Evolutionary conservation across 2,888 invertebrate genomes (phyloP).

Genomic region (Agonum fuliginosum): DNA sequence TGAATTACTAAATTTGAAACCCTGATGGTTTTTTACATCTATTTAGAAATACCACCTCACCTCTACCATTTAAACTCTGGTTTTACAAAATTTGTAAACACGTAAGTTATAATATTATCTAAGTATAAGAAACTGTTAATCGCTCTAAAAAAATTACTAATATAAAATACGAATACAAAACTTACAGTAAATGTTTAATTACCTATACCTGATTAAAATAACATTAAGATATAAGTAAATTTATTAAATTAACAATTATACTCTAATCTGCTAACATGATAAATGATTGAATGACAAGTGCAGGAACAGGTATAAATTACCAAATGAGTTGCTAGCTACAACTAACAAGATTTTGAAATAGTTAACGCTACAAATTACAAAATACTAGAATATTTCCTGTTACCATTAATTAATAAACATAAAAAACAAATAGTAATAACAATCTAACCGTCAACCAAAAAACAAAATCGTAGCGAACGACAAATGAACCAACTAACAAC

Average conservation of each 20-base stretch:
- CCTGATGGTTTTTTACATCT: too few relatives aligned
- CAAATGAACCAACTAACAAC: conserved; percentile 41
- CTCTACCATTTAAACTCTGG: too few relatives aligned
- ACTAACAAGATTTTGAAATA: conserved; percentile 45
- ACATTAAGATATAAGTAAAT: neutral
- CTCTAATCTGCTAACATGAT: conserved; percentile 2
- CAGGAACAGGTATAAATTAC: neutral
- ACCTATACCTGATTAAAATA: neutral
- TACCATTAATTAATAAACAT: conserved; percentile 32
- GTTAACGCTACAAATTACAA: conserved; percentile 37
- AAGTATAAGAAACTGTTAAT: too few relatives aligned
- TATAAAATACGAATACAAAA: neutral
- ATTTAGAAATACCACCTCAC: too few relatives aligned
- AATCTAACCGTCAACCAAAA: neutral
- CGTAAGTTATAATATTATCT: too few relatives aligned
- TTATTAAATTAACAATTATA: conserved; percentile 33
- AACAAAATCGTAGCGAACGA: conserved; percentile 13
- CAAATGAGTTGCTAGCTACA: neutral
- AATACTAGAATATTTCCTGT: conserved; percentile 31
- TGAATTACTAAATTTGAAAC: too few relatives aligned
- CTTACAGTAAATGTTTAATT: neutral
- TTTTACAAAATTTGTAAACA: too few relatives aligned
- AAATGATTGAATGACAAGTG: neutral
- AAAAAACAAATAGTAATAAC: conserved; percentile 1
- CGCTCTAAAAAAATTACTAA: neutral